Conservation (phyloP, 2,113 vertebrate genomes). For the Mustelus asterias region DNA sequence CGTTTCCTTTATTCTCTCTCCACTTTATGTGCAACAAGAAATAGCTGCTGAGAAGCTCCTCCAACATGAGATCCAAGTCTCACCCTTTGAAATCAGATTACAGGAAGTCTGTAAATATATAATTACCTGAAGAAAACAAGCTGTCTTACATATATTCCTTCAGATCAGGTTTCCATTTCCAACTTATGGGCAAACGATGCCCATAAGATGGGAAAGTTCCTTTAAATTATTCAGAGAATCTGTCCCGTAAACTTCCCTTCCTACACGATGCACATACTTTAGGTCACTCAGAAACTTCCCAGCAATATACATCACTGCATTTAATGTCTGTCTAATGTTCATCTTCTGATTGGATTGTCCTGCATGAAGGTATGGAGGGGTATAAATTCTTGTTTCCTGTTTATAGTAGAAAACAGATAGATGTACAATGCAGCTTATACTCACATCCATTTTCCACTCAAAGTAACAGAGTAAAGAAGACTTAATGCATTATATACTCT, state of each 20-base stretch:
- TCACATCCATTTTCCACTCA: background rate
- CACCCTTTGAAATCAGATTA: background rate
- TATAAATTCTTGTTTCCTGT: background rate
- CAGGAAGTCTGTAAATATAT: background rate
- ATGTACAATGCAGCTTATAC: background rate
- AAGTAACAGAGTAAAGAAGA: background rate
- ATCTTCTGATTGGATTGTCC: background rate
- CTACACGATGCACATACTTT: background rate
- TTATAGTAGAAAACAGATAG: background rate
- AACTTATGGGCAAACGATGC: background rate
- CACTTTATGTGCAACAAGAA: background rate
- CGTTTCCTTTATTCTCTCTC: background rate
- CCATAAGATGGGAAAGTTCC: background rate
- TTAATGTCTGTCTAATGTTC: background rate
- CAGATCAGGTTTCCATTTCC: background rate
- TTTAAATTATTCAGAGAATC: background rate
- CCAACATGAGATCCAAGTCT: background rate
- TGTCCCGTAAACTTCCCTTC: background rate
- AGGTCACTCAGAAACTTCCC: background rate
- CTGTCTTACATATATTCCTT: background rate
- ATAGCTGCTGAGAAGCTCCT: background rate
- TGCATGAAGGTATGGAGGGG: background rate
- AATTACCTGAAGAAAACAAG: background rate
- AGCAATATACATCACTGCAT: background rate
- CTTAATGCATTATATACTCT: background rate